Base-by-base conservation (phyloP, 1,140 invertebrate genomes). In the Lepidurus couesii region DNA sequence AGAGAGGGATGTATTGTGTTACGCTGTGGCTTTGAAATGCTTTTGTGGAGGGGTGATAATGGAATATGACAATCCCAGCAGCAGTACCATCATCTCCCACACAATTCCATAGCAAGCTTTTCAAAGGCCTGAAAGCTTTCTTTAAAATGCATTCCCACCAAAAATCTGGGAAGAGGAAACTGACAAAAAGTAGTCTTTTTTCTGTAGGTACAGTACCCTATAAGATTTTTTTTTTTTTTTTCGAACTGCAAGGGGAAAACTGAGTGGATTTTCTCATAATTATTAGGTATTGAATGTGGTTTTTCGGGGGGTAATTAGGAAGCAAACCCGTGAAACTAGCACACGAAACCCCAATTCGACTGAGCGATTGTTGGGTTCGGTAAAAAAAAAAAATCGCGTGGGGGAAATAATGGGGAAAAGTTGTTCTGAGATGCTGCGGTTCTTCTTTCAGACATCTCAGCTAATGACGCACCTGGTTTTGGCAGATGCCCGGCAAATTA, bases 41-140 rank as follows among this genome's bases (percentile, higher is more conserved):
- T 65, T 65, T 65, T 65, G 53, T 65, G 16, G 53, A 65, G 13
- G 53, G 53, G 53, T n/a, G 53, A 65, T 65, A 65, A 65, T 65
- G 53, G 53, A 65, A 65, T 65, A 65, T 65, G 53, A 65, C 53
- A 65, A 65, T 65, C 53, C 53, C 53, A 65, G 53, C 53, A 65
- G 53, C 53, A 65, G 53, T 65, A 65, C 53, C 53, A 65, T 65
- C 53, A 65, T 65, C 53, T 21, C 53, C 53, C 53, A 65, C 53
- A 65, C 53, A 65, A 65, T 65, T 65, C 53, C 53, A 21, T 21
- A 65, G 53, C 53, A 65, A 65, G 53, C 53, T 65, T 65, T 65
- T 65, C 53, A 65, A 65, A n/a, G 13, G 53, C 16, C 21, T 65
- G 53, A 65, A 65, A 65, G 53, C 53, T 65, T 65, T 21, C 53